Percentiles rank a stretch among this genome's conserved stretches.
These are phyloP conservation scores for Stichodactyla helianthus DNA, from an alignment of 64 coral and sea anemone species.

Conservation along the genomic window DNA sequence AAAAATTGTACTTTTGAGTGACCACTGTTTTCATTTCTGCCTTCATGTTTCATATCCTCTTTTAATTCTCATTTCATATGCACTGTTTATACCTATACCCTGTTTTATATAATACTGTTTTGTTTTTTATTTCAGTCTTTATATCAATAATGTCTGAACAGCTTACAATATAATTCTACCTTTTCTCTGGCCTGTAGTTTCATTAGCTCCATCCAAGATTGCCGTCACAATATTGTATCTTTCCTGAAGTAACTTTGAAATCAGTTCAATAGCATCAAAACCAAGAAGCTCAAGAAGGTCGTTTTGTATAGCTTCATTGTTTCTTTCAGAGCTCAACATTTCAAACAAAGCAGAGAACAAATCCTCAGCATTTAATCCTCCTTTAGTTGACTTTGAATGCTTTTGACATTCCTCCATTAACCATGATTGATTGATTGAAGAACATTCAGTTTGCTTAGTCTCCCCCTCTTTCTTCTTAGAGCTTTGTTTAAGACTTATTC, in stretches of 20 bases:
- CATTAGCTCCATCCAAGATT: conserved; percentile 8
- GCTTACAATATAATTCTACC: background rate
- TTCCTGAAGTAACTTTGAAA: conserved; percentile 67
- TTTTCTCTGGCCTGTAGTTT: background rate
- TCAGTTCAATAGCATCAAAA: conserved; percentile 95
- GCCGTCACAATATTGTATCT: conserved; percentile 57
- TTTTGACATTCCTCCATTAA: conserved; percentile 74
- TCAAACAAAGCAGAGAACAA: conserved; percentile 97
- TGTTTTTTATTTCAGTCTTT: no score
- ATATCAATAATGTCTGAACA: no score
- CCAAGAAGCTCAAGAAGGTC: conserved; percentile 93
- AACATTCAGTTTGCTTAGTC: background rate
- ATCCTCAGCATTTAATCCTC: conserved; percentile 55
- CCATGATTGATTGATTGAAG: conserved; percentile 54
- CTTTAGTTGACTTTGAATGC: conserved; percentile 35
- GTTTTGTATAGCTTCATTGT: conserved; percentile 84
- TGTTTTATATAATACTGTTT: no score
- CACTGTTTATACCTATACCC: no score
- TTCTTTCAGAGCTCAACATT: conserved; percentile 78
- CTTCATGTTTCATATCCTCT: no score
- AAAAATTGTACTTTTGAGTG: background rate
- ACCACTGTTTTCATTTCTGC: no score
- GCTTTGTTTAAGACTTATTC: conserved; percentile 10
- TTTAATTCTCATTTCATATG: no score
- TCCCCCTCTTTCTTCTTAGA: background rate